Evolutionary conservation across 2,797 vertebrate species (phyloP).

Genomic region (Adrianichthys oophorus): DNA sequence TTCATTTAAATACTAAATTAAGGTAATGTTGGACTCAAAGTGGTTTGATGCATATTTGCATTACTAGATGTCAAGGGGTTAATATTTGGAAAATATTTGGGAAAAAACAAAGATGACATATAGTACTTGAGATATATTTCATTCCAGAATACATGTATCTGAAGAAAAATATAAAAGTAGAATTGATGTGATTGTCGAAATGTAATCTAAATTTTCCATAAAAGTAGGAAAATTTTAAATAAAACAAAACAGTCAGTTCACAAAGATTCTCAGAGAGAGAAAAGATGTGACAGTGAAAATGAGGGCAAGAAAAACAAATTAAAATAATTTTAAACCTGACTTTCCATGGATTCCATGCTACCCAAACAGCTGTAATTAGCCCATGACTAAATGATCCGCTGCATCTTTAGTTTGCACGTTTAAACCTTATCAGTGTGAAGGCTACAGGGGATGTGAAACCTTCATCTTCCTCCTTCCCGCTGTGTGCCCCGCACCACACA

Average conservation of each 20-base stretch:
- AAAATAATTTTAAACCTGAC: conserved; percentile 1
- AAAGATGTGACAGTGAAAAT: neutral
- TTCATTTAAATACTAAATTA: too few species aligned
- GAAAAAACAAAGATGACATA: too few species aligned
- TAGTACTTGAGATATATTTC: too few species aligned
- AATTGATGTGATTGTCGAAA: too few species aligned
- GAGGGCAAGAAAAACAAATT: neutral
- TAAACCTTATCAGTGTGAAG: conserved; percentile 29
- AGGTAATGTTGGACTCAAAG: too few species aligned
- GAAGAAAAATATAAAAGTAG: too few species aligned
- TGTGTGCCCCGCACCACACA: conserved; percentile 21
- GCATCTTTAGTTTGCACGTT: conserved; percentile 18
- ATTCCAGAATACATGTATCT: too few species aligned
- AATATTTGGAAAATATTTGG: too few species aligned
- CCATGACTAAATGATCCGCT: conserved; percentile 15
- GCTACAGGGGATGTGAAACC: conserved; percentile 12
- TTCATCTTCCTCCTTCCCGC: conserved; percentile 29
- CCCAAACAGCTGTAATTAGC: conserved; percentile 13
- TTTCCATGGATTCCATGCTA: neutral
- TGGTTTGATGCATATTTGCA: too few species aligned
- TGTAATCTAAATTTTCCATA: too few species aligned
- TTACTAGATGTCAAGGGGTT: too few species aligned
- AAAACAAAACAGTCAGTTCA: neutral
- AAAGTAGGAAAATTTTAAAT: too few species aligned
- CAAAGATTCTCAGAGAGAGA: neutral